Conservation (phyloP, 2,113 vertebrate genomes). For the Orthonyx spaldingii region DNA sequence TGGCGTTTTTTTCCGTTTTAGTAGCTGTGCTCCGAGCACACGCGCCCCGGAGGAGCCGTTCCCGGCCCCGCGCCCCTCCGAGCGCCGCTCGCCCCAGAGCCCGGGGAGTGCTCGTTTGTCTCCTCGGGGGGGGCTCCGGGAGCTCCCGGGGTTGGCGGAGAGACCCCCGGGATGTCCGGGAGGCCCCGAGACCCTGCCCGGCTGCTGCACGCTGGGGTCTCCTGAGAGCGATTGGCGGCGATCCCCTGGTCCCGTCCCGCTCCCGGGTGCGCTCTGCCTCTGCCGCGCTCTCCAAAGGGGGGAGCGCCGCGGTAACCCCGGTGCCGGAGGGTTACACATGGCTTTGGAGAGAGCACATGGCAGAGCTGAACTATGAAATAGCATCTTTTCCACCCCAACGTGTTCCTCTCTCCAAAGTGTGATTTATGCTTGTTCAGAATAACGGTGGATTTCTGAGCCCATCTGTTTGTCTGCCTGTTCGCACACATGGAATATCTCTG, state of each 20-base stretch:
- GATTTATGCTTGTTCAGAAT: not conserved
- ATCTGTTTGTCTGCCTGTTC: slow-evolving; percentile 24
- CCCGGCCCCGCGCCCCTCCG: not conserved
- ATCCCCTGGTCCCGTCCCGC: fast-evolving
- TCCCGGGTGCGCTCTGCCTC: not conserved
- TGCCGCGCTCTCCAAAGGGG: fast-evolving
- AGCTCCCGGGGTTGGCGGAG: not conserved
- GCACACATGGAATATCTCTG: not conserved
- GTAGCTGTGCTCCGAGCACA: not conserved
- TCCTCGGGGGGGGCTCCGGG: fast-evolving
- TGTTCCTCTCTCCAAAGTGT: not conserved
- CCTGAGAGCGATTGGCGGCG: fast-evolving
- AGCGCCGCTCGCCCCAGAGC: not conserved
- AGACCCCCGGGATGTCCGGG: not conserved
- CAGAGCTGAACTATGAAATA: not conserved
- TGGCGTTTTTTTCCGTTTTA: not conserved
- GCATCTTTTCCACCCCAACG: not conserved
- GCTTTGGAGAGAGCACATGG: not conserved
- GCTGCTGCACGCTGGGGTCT: fast-evolving
- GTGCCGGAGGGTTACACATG: not conserved
- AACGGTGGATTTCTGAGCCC: not conserved
- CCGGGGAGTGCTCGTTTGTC: not conserved
- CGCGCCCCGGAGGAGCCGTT: not conserved
- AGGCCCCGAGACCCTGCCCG: not conserved
- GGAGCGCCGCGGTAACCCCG: fast-evolving